phyloP scores from a whole-genome alignment of 2,113 vertebrate genomes.

The human region GRCh38 chr22:49011001-49011500 shows the following conservation, averaged over 20 bases:
- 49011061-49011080: too few relatives aligned
- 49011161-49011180: not conserved
- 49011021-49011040: rapidly evolving
- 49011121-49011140: not conserved
- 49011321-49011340: not conserved
- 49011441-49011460: not conserved
- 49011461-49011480: rapidly evolving
- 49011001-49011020: rapidly evolving
- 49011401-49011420: not conserved
- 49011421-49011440: rapidly evolving
- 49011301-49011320: too few relatives aligned
- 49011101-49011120: rapidly evolving
- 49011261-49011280: rapidly evolving
- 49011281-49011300: rapidly evolving
- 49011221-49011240: rapidly evolving
- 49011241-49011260: rapidly evolving
- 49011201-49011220: rapidly evolving
- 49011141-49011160: rapidly evolving
- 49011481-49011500: rapidly evolving
- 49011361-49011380: rapidly evolving
- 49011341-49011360: too few relatives aligned
- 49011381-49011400: rapidly evolving
- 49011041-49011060: rapidly evolving
- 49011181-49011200: not conserved
- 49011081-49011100: rapidly evolving